Evolutionary conservation across 2,113 vertebrate genomes (phyloP).

Genomic region (Aptenodytes patagonicus): DNA sequence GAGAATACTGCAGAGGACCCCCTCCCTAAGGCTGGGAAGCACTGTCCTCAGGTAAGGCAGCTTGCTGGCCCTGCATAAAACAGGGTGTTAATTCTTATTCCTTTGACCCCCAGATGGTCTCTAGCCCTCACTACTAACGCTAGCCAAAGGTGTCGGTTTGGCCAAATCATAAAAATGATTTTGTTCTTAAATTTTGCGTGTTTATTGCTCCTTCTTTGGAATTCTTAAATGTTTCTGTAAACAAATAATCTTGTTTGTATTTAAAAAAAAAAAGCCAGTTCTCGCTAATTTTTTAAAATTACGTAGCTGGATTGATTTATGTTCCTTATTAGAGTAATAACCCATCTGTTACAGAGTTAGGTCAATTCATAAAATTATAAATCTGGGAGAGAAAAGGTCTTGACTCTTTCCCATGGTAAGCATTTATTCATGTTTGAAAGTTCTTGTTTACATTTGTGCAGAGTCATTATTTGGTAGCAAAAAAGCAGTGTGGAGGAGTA

Average conservation of each 20-base stretch:
- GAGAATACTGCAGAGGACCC: background rate
- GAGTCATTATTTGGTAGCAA: background rate
- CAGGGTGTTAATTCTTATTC: background rate
- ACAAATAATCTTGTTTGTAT: background rate
- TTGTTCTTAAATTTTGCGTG: background rate
- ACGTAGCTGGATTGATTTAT: constrained; percentile 15
- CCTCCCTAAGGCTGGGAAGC: background rate
- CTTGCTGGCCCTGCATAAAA: background rate
- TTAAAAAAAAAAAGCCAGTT: background rate
- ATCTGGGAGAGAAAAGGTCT: background rate
- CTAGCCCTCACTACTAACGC: background rate
- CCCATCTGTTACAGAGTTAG: constrained; percentile 6
- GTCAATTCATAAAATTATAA: constrained; percentile 48
- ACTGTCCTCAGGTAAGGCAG: background rate
- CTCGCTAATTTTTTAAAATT: background rate
- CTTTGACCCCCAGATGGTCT: background rate
- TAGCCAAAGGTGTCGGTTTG: background rate
- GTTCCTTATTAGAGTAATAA: constrained; percentile 41
- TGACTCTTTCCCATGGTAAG: background rate
- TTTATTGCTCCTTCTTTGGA: background rate
- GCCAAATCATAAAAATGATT: background rate
- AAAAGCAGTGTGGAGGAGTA: background rate
- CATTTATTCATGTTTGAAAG: constrained; percentile 11
- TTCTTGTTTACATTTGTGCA: background rate
- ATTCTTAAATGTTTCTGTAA: constrained; percentile 6